Evolutionary conservation across 2,888 invertebrate genomes (phyloP), one percentile per base, ranked within the genome.

Genomic region (Drosophila flavopinicola): DNA sequence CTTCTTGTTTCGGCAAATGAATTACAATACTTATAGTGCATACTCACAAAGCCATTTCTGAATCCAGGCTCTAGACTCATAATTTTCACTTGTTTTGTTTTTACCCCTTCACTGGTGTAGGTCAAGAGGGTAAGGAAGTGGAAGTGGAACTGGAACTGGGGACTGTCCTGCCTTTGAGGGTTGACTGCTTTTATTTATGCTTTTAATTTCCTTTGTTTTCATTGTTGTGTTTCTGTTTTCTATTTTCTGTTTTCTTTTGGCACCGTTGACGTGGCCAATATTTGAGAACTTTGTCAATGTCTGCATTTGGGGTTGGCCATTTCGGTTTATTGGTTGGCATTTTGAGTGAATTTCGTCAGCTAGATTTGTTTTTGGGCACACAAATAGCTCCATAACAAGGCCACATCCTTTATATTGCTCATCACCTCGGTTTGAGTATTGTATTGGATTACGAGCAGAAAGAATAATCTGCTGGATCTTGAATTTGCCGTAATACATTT

Each of bases 181-280:
- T 61, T 66, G 60, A 27, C 57, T 59, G 27, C 35, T 70, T 75
- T 87, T 83, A 83, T 87, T 87, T 83, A 87, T 83, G 82, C 61
- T 76, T 83, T 87, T 87, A 85, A 85, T 87, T 83, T 83, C 85
- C 85, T 83, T 71, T 83, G 67, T 83, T 79, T 76, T 59, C 61
- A 67, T 71, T 74, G 64, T 27, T 32, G 35, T 39, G 27, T 37
- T 42, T 32, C 42, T 51, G 23, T 32, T 20, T 42, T 32, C 42
- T 51, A 17, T 32, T 20, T 25, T 45, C 35, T 30, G 49, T 61
- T 54, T 48, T 54, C 33, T 30, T 23, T 47, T 30, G 11, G 57
- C 44, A 27, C 41, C 52, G 48, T 57, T 53, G 65, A 71, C 75
- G 66, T 42, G 74, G 60, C 70, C 76, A 85, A 83, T 87, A 85